Evolutionary conservation across 2,888 invertebrate genomes (phyloP).

Genomic region (Ceriagrion tenellum): DNA sequence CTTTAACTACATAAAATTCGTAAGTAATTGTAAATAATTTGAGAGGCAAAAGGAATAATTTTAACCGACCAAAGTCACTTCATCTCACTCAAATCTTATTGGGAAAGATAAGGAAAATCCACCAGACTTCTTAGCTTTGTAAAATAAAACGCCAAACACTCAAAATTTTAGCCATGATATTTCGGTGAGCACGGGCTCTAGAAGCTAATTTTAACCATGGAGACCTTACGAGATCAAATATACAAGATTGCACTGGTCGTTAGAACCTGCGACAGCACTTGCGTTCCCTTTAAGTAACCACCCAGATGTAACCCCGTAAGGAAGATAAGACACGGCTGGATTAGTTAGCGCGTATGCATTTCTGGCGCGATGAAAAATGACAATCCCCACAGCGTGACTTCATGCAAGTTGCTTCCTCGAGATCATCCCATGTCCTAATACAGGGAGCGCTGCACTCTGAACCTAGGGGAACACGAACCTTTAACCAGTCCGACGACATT

Average conservation of each 20-base stretch:
- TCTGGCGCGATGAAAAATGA: background rate
- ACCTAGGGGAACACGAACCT: background rate
- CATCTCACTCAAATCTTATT: no score
- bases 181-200: no score
- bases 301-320: background rate
- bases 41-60: no score
- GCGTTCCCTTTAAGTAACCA: constrained; percentile 2
- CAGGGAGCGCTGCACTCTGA: background rate
- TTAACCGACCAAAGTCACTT: no score
- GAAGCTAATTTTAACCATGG: background rate
- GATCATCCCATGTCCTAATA: background rate
- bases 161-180: no score
- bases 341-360: background rate
- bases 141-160: no score
- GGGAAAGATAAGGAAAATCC: no score
- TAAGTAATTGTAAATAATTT: no score
- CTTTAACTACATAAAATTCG: no score
- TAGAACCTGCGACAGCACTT: background rate
- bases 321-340: background rate
- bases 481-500: background rate
- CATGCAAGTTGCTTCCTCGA: background rate
- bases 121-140: no score
- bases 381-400: background rate
- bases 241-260: background rate
- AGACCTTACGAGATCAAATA: background rate